Base-by-base conservation (phyloP, 2,888 invertebrate genomes). In the Ophioninae sp. region DNA sequence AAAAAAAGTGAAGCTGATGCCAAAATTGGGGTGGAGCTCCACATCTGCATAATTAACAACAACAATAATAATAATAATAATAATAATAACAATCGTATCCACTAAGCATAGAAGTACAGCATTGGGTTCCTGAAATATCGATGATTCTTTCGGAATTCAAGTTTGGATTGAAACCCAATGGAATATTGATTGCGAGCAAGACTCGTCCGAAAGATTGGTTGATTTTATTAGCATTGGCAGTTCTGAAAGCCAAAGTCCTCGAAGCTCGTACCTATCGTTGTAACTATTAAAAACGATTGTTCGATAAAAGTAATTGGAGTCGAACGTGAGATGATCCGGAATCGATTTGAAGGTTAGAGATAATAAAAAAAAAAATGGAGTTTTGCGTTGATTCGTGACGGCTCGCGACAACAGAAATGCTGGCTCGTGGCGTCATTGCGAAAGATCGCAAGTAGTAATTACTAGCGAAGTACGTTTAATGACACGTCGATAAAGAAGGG, bases 381-480 rank as follows among this genome's bases (percentile, higher is more conserved):
- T n/a, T n/a, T n/a, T n/a, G 41, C 57, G 21, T 8, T 70, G 56
- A 17, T 6, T 23, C 30, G 62, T 41, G 39, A 65, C 21, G 39
- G 21, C 30, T 6, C n/a, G 17, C 61, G 39, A 23, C 17, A 50
- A 20, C 23, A 37, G 50, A 81, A 75, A 83, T 13, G 50, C 39
- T 81, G 83, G 81, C 65, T 81, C 78, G 75, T 78, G 62, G 13
- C 37, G 23, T 41, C 23, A 67, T 57, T 59, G 62, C 37, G 20
- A 41, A 74, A 67, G 61, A 17, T 57, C 64, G 64, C 56, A 56
- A 56, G 20, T 50, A 30, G 20, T 68, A 23, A 59, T 30, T 44
- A 20, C 13, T 44, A 17, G 50, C 39, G 44, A 65, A 74, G 56
- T 57, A 67, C 30, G 73, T 68, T 44, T 41, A 39, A 59, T 57